Conservation (phyloP, 2,797 vertebrate genomes). For the Poecilia velifera region DNA sequence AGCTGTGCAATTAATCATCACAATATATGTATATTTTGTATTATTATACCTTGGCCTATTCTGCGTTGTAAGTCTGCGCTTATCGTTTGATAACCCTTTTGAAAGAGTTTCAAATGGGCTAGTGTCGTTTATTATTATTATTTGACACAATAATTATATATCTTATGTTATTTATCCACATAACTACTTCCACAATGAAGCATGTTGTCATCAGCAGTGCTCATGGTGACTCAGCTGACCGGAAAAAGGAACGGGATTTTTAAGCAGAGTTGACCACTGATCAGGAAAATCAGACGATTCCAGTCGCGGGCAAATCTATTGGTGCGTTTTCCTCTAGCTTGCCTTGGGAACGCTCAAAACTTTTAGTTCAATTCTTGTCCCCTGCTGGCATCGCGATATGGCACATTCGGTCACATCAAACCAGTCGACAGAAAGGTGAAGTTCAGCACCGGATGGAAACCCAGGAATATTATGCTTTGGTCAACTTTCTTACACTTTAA, state of each 20-base stretch:
- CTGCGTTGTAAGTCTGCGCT: background rate
- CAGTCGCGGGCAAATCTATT: background rate
- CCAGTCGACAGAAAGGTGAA: background rate
- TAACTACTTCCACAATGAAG: background rate
- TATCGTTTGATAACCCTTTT: background rate
- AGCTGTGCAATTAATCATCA: background rate
- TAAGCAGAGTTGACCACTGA: background rate
- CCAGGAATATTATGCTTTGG: background rate
- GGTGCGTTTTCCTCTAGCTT: background rate
- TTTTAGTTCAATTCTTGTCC: background rate
- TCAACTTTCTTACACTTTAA: background rate
- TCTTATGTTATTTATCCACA: background rate
- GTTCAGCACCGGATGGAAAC: background rate
- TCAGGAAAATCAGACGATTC: background rate
- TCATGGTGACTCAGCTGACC: background rate
- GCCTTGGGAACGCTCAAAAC: background rate
- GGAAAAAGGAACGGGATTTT: background rate
- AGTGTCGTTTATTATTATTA: background rate
- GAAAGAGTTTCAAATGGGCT: background rate
- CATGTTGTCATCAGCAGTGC: background rate
- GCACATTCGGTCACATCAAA: background rate
- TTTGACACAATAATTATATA: background rate
- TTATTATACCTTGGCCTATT: background rate
- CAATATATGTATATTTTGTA: background rate
- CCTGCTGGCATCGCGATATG: background rate